A percentile compares a stretch with the other conserved stretches of the same genome.
These are phyloP conservation scores for Cephalopterus ornatus DNA, from an alignment of 2,113 vertebrate genomes.

Conservation along the genomic window DNA sequence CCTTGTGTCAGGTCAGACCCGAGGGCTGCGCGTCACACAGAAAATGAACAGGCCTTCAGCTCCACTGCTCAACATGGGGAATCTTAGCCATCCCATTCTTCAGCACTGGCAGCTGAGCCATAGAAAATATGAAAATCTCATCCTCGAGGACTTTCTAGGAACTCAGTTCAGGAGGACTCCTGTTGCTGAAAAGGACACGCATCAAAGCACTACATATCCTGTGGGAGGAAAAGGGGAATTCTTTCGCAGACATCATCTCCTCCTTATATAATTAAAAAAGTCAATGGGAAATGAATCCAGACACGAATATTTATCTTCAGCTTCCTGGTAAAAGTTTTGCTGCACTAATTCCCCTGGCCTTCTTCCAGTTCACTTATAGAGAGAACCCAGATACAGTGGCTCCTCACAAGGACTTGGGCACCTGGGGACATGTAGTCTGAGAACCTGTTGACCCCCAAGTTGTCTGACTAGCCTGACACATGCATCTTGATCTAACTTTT, in stretches of 20 bases:
- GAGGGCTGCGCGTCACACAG: background rate
- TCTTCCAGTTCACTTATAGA: constrained; percentile 6
- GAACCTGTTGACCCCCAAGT: constrained; percentile 41
- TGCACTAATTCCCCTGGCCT: constrained; percentile 38
- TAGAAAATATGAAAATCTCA: background rate
- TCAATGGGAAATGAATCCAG: constrained; percentile 50
- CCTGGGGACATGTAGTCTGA: constrained; percentile 49
- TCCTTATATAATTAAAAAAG: constrained; percentile 57
- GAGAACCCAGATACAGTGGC: constrained; percentile 10
- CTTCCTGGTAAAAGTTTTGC: constrained; percentile 7
- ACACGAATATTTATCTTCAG: constrained; percentile 55
- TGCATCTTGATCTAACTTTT: constrained; percentile 23
- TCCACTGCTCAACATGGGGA: background rate
- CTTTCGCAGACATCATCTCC: constrained; percentile 44
- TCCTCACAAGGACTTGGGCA: constrained; percentile 23
- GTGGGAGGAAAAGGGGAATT: constrained; percentile 63
- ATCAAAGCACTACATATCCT: constrained; percentile 29
- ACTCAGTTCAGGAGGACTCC: constrained; percentile 43
- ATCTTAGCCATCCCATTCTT: background rate
- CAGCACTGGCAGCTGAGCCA: background rate
- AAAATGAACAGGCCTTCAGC: background rate
- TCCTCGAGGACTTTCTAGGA: constrained; percentile 58
- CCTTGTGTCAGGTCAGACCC: background rate
- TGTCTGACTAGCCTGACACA: background rate
- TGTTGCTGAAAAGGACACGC: constrained; percentile 35